Evolutionary conservation across 1,140 invertebrate species (phyloP), one percentile per base, ranked within the genome.

Genomic region (Elymnias hypermnestra): DNA sequence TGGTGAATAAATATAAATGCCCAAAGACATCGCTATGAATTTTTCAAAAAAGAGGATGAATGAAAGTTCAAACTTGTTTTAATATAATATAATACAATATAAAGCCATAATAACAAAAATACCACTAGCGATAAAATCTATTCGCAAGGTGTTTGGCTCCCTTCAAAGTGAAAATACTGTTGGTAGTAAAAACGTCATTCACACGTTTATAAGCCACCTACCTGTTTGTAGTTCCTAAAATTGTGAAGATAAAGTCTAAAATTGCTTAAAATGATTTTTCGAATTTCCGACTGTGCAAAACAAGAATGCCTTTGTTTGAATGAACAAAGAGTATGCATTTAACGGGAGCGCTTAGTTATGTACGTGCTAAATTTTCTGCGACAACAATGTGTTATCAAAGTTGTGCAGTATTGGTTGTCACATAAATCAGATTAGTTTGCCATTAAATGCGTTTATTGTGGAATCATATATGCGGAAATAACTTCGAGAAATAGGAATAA

Each of bases 221-320:
- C 9, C 15, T n/a, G 26, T 14, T 5, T 13, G n/a, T 45, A 40
- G 36, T 21, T 39, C 36, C 45, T 52, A 44, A 35, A 33, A 2
- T 4, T 4, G 25, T 45, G 19, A 0, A 21, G 12, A 23, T 44
- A 52, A 33, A 44, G 36, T 9, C 42, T 17, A 43, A 10, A 26
- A 39, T 44, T 2, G 18, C 10, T 13, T 33, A 15, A 43, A 43
- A 15, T 6, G 31, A 17, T 23, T 31, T 26, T 26, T 26, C 12
- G 39, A 43, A 42, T 15, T 25, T 13, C 31, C 12, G 23, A 53
- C 44, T 37, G 47, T 29, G 54, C 43, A 58, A 43, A 57, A 58
- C 57, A 67, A 59, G 65, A 61, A 59, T 53, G 57, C 63, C 58
- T 64, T 69, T 72, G 63, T 67, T 59, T 43, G 61, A 53, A 62